A percentile compares a stretch with the other conserved stretches of the same genome.
phyloP scores from a whole-genome alignment of 2,113 vertebrate genomes.

The Beaufortia kweichowensis region DNA sequence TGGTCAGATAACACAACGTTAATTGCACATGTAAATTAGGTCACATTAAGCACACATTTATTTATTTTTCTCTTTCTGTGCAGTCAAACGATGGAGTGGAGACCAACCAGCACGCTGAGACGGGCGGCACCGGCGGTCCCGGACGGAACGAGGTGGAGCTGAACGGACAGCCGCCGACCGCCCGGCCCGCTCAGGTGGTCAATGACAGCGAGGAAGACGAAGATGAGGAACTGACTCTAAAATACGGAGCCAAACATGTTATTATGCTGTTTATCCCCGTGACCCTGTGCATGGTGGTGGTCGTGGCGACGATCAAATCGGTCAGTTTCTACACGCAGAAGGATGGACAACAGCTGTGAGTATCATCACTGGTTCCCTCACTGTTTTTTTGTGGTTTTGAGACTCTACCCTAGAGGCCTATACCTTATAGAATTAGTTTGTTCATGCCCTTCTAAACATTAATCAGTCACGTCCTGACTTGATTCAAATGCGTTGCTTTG shows the following conservation, averaged over 20 bases:
- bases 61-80: conserved; percentile 28
- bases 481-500: background rate
- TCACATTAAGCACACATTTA: background rate
- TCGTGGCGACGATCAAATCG: conserved; percentile 96
- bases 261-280: conserved; percentile 99
- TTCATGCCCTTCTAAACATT: background rate
- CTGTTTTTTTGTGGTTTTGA: background rate
- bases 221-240: conserved; percentile 92
- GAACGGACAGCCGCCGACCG: conserved; percentile 83
- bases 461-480: conserved; percentile 1
- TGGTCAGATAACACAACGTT: no score
- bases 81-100: conserved; percentile 72
- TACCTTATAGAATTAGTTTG: background rate
- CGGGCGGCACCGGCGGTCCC: conserved; percentile 53
- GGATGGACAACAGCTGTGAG: conserved; percentile 94
- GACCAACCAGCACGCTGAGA: conserved; percentile 66
- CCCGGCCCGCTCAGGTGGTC: conserved; percentile 65
- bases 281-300: conserved; percentile 98
- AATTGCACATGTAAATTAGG: no score
- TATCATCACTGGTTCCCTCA: conserved; percentile 78
- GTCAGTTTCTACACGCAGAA: conserved; percentile 98
- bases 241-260: conserved; percentile 96
- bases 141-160: conserved; percentile 72
- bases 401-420: background rate
- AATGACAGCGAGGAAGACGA: conserved; percentile 90